Percentiles rank a stretch among this genome's conserved stretches.
phyloP scores from a whole-genome alignment of 2,113 vertebrate species.

The Condylura cristata region DNA sequence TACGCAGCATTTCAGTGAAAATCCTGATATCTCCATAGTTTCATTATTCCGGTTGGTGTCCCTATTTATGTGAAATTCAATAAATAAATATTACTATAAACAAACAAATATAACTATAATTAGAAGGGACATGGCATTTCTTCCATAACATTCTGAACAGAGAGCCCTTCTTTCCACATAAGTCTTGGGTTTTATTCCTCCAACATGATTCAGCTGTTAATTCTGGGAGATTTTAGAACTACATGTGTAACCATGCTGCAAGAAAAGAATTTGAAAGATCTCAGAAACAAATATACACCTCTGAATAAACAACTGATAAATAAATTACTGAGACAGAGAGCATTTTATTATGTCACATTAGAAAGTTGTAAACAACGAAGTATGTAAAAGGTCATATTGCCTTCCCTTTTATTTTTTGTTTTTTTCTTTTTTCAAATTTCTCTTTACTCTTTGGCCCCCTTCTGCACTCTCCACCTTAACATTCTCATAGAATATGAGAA shows the following conservation, averaged over 20 bases:
- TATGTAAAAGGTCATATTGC: background rate
- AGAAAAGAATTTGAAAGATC: background rate
- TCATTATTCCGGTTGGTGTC: too few relatives aligned
- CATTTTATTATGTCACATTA: background rate
- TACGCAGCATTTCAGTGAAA: too few relatives aligned
- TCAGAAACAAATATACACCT: background rate
- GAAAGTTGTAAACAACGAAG: background rate
- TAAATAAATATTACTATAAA: too few relatives aligned
- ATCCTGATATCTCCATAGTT: too few relatives aligned
- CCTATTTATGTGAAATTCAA: too few relatives aligned
- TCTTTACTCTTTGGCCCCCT: background rate
- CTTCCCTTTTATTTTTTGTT: background rate
- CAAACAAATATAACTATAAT: too few relatives aligned
- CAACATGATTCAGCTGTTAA: background rate
- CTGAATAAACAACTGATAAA: background rate
- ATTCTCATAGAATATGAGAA: background rate
- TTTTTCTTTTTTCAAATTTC: background rate
- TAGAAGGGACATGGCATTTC: background rate
- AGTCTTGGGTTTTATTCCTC: background rate
- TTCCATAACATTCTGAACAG: background rate
- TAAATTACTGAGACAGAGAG: background rate
- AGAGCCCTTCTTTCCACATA: background rate
- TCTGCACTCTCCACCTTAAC: background rate
- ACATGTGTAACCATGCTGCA: background rate
- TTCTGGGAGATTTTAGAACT: background rate